Base-by-base conservation (phyloP, 2,888 invertebrate genomes). In the Monopis laevigella region DNA sequence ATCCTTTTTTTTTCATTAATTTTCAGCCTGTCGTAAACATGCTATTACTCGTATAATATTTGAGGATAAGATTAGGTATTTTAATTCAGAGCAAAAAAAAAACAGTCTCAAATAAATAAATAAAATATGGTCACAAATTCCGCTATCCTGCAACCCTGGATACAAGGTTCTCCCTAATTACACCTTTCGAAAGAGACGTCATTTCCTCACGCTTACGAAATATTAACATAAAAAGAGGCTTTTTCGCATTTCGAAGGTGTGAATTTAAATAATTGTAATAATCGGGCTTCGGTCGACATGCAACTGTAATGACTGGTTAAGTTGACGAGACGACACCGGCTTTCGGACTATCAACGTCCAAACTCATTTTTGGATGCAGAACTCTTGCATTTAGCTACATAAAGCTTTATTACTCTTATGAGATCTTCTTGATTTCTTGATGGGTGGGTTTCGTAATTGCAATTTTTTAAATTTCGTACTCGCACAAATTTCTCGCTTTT, bases 211-310 rank as follows among this genome's bases (percentile, higher is more conserved):
- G 19, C 68, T 78, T 73, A 67, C 74, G 72, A 75, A 77, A 78
- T 68, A 72, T 80, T 75, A 74, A 68, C 66, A 58, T 66, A 68
- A 74, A 74, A 77, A 71, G 67, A 67, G 65, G 63, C 62, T 71
- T 77, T 78, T 77, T 74, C 66, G 63, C 58, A 54, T 68, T 69
- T 61, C 70, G 65, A 73, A 80, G 78, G 80, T 78, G 80, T 77
- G 78, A 80, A 78, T 80, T 78, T 80, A 78, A 80, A 80, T 78
- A 78, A 80, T 80, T 78, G 78, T 77, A 78, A 78, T 78, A 77
- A 78, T 78, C 69, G 59, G 49, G 51, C 46, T 63, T 61, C 62
- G 56, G 65, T 65, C 59, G 66, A 72, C 78, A 78, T 72, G 78
- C 75, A 57, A 75, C 64, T 60, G 65, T 78, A 77, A 80, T 78